Base-by-base conservation (phyloP, 2,888 invertebrate species). In the Xylocampa areola region DNA sequence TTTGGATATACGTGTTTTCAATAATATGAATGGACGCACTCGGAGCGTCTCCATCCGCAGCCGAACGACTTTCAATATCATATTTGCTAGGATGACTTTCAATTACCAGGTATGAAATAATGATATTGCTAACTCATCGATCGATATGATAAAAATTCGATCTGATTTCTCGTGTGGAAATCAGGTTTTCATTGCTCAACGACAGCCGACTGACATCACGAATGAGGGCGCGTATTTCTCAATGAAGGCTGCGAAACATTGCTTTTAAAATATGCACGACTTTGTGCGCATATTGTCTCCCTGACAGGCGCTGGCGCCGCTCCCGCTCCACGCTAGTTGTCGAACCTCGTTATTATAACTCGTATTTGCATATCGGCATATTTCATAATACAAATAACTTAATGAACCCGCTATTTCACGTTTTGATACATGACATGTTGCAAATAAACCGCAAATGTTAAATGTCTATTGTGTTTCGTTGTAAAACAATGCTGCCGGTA, bases 141-240 rank as follows among this genome's bases (percentile, higher is more conserved):
- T 68, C 62, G 73, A 86, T 82, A 77, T 80, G 79, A 84, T 78
- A 82, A 89, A 85, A 87, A 87, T 86, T 77, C 79, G 82, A 88
- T 89, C 86, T 82, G 82, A 87, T 91, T 90, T 89, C 82, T 87
- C 75, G 81, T 86, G 87, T 87, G 89, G 88, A 92, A 92, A 91
- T 89, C 89, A 86, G 86, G 89, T 91, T 90, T 89, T 87, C 84
- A 87, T 92, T 92, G 87, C 92, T 79, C 87, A 92, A 92, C 85
- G 75, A 75, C 85, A 84, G 83, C 80, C 77, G 79, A 78, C 88
- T 88, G 88, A 86, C 89, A 90, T 87, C 91, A 90, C 90, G 89
- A 92, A 91, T 91, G 91, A 86, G 91, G 90, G 87, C 93, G 88
- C 82, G 83, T 84, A 85, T 94, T 92, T 91, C 92, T 89, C 91